A percentile compares a stretch with the other conserved stretches of the same genome.
Evolutionary conservation across 1,140 invertebrate species (phyloP).

Genomic region (Paramacrobiotus metropolitanus): DNA sequence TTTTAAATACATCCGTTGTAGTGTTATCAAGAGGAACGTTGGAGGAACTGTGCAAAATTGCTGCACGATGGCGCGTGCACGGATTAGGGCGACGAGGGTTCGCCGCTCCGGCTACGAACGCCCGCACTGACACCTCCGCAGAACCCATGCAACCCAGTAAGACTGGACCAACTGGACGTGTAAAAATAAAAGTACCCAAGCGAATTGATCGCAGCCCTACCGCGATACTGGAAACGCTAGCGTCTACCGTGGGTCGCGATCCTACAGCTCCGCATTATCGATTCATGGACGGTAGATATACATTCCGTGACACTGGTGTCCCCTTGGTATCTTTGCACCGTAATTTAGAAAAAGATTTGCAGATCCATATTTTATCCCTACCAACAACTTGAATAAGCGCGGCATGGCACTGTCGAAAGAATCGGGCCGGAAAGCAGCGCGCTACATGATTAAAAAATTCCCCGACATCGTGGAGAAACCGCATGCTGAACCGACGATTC

Average conservation of each 20-base stretch:
- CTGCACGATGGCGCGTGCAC: too few species aligned
- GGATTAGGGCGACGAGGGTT: too few species aligned
- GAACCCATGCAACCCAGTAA: too few species aligned
- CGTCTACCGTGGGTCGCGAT: constrained; percentile 27
- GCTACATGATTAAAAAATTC: constrained; percentile 54
- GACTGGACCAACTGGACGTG: too few species aligned
- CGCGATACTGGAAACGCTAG: constrained; percentile 37
- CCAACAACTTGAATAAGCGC: constrained; percentile 27
- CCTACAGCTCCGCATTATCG: constrained; percentile 56
- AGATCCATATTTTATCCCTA: constrained; percentile 12
- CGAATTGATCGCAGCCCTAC: constrained; percentile 28
- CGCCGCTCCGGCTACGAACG: too few species aligned
- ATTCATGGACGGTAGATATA: constrained; percentile 42
- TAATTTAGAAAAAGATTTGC: not conserved
- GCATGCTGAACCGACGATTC: constrained; percentile 38
- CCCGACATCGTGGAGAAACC: constrained; percentile 43
- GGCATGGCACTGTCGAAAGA: constrained; percentile 53
- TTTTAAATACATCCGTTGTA: too few species aligned
- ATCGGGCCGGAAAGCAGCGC: constrained; percentile 57
- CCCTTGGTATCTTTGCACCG: not conserved
- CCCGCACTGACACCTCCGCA: too few species aligned
- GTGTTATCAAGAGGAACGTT: too few species aligned
- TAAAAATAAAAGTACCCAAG: not conserved
- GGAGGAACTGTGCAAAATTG: too few species aligned
- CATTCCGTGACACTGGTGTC: not conserved